These are phyloP conservation scores for Bovichtus diacanthus DNA, from an alignment of 2,797 vertebrate genomes.

Conservation along the genomic window DNA sequence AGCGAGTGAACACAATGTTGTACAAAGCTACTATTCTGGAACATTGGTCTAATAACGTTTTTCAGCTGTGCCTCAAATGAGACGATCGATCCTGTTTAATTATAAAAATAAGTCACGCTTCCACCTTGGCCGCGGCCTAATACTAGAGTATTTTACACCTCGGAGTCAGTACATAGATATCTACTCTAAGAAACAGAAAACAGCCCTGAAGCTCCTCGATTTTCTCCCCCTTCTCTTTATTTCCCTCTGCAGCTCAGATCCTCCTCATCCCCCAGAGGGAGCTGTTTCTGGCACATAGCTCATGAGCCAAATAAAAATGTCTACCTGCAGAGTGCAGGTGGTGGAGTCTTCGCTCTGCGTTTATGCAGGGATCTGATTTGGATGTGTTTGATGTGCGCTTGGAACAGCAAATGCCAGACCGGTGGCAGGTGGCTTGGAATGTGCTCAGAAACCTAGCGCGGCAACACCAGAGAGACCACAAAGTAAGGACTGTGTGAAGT, in stretches of 20 bases:
- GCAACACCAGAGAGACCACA: conserved; percentile 57
- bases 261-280: conserved; percentile 46
- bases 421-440: conserved; percentile 81
- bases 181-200: conserved; percentile 23
- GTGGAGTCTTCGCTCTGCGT: conserved; percentile 46
- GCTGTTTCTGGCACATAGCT: conserved; percentile 56
- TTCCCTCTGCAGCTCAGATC: conserved; percentile 58
- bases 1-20: conserved; percentile 67
- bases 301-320: conserved; percentile 65
- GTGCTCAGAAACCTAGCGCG: conserved; percentile 72
- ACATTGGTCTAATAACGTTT: conserved; percentile 70
- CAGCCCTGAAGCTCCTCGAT: conserved; percentile 18
- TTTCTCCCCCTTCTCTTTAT: conserved; percentile 23
- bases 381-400: conserved; percentile 79
- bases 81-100: conserved; percentile 71
- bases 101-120: conserved; percentile 75
- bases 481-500: conserved; percentile 73
- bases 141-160: conserved; percentile 49
- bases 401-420: conserved; percentile 66
- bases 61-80: conserved; percentile 69
- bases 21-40: conserved; percentile 70
- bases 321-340: conserved; percentile 78
- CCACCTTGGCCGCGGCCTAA: conserved; percentile 36
- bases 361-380: conserved; percentile 66
- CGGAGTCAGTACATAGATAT: conserved; percentile 37